Conservation (phyloP, 2,797 vertebrate species). For the Etheostoma nigrum region DNA sequence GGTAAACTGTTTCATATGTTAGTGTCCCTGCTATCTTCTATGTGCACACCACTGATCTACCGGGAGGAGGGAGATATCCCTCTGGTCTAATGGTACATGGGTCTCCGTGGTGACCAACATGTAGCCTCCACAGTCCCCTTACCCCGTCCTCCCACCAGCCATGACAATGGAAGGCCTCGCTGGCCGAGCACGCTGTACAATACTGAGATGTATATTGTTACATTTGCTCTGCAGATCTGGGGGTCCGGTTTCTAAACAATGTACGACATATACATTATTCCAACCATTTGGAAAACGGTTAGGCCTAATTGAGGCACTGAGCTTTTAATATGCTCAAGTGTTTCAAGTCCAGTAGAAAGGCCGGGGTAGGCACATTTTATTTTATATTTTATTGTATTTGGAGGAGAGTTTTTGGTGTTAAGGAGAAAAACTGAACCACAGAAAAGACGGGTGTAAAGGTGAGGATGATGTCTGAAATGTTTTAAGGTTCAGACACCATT, state of each 20-base stretch:
- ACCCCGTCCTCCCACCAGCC: slow-evolving; percentile 29
- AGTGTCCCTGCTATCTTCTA: slow-evolving; percentile 67
- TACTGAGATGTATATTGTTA: slow-evolving; percentile 75
- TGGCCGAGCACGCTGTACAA: slow-evolving; percentile 64
- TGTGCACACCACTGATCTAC: slow-evolving; percentile 71
- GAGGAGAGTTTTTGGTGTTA: slow-evolving; percentile 49
- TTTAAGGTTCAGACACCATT: slow-evolving; percentile 27
- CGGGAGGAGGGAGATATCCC: slow-evolving; percentile 51
- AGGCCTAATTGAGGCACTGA: slow-evolving; percentile 35
- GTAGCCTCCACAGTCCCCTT: slow-evolving; percentile 74
- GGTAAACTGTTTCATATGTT: slow-evolving; percentile 73
- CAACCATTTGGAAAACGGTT: slow-evolving; percentile 60
- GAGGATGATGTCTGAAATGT: slow-evolving; percentile 35
- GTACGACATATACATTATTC: slow-evolving; percentile 63
- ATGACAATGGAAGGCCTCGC: slow-evolving; percentile 70
- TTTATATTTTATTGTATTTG: slow-evolving; percentile 79
- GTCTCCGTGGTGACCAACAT: slow-evolving; percentile 72
- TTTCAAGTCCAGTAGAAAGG: slow-evolving; percentile 54
- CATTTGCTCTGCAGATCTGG: slow-evolving; percentile 57
- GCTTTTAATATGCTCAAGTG: slow-evolving; percentile 54
- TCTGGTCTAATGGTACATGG: slow-evolving; percentile 67
- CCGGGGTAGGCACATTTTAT: slow-evolving; percentile 69
- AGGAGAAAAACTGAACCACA: slow-evolving; percentile 35
- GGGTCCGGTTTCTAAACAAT: slow-evolving; percentile 70
- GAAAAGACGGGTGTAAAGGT: slow-evolving; percentile 35